Conservation (phyloP, 1,140 invertebrate genomes). For the Arctopsyche grandis region DNA sequence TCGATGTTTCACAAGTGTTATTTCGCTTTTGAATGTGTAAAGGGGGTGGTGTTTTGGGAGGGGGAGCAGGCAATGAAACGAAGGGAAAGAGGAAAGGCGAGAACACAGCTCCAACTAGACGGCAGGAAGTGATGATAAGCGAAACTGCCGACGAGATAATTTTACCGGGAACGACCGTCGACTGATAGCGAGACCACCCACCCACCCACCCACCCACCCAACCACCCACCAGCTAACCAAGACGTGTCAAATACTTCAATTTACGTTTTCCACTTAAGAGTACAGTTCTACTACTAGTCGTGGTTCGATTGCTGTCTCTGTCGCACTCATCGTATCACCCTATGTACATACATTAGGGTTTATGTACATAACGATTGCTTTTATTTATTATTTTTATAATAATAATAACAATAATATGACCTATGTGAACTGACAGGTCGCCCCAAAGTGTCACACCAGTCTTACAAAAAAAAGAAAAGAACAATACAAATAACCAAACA, state of each 20-base stretch:
- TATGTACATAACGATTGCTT: too few relatives aligned
- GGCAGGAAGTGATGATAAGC: constrained; percentile 21
- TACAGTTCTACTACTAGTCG: too few relatives aligned
- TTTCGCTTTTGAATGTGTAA: neutral
- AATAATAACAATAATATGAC: too few relatives aligned
- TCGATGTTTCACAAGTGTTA: constrained; percentile 25
- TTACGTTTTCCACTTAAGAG: too few relatives aligned
- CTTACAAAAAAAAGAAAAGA: too few relatives aligned
- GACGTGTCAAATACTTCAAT: neutral
- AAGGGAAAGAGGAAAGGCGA: neutral
- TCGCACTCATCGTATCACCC: too few relatives aligned
- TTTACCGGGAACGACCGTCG: neutral
- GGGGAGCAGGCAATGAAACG: neutral
- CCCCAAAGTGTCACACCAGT: too few relatives aligned
- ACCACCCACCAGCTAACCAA: neutral
- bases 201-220: neutral
- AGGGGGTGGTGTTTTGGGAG: neutral
- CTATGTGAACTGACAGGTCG: too few relatives aligned
- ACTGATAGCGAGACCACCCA: neutral
- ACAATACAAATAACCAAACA: too few relatives aligned
- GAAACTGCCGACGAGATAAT: constrained; percentile 30
- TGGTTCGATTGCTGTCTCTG: too few relatives aligned
- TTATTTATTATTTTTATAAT: too few relatives aligned
- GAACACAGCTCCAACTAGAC: neutral
- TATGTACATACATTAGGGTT: too few relatives aligned